Evolutionary conservation across 2,888 invertebrate genomes (phyloP), one percentile per base, ranked within the genome.

Genomic region (Mantis religiosa): DNA sequence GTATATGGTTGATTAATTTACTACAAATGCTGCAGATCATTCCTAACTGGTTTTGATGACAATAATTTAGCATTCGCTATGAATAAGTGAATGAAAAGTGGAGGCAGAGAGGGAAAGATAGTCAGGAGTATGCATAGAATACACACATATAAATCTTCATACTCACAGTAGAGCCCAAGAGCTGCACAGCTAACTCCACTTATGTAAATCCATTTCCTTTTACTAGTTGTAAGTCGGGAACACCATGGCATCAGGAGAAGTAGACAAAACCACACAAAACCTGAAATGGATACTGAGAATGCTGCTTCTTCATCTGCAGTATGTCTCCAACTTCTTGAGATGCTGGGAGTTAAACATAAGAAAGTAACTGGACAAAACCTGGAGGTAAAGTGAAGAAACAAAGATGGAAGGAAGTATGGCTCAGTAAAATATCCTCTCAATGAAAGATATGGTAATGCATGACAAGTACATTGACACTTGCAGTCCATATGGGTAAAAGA

Each of bases 161-260:
- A 87, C 87, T 87, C 41, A 87, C 87, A 28, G 41, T 87, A 41
- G n/a, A 87, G 87, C 0, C 82, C 87, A 34, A n/a, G 27, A 7
- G 34, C 82, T 25, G 87, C 30, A 25, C 81, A n/a, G 25, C 81
- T 3, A 12, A n/a, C 34, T 27, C 87, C 87, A 25, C 82, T 82
- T n/a, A 82, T 30, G 30, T 82, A 87, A 12, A 87, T 1, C 30
- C 82, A 81, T 28, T 87, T 87, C 8, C 8, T 25, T 28, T 34
- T 87, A n/a, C n/a, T 14, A n/a, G 25, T n/a, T n/a, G 27, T n/a
- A 25, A 82, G 28, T 82, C 41, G 82, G n/a, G 87, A n/a, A 30
- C 87, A 87, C 87, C 87, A 87, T 14, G 82, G 87, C 81, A 82
- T 82, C 71, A 87, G 34, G 28, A 87, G 87, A 8, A 87, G n/a